Conservation (phyloP, 1,140 invertebrate genomes). For the Tetragonula clypearis region DNA sequence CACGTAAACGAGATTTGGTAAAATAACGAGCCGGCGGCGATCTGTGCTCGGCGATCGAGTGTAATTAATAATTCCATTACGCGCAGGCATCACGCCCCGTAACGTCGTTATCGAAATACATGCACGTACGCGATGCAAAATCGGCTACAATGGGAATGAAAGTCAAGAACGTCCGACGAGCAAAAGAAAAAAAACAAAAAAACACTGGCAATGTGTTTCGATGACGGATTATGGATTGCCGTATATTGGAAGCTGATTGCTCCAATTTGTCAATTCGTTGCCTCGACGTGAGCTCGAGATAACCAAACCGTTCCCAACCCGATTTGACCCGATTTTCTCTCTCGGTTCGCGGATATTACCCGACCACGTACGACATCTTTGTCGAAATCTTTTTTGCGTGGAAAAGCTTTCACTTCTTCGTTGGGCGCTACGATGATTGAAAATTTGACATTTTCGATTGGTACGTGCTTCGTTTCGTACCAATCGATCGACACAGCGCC, state of each 20-base stretch:
- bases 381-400: constrained; percentile 30
- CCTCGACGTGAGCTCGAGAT: background rate
- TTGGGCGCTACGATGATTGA: too few relatives aligned
- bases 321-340: too few relatives aligned
- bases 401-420: background rate
- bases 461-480: too few relatives aligned
- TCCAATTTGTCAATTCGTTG: constrained; percentile 51
- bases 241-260: constrained; percentile 47
- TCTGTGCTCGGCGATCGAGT: background rate
- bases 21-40: background rate
- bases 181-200: background rate
- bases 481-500: too few relatives aligned
- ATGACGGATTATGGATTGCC: background rate
- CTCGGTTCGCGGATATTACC: constrained; percentile 41
- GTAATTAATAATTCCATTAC: background rate
- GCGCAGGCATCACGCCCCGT: background rate
- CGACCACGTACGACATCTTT: background rate
- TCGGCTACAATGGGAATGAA: background rate
- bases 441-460: too few relatives aligned
- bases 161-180: background rate
- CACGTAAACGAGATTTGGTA: background rate
- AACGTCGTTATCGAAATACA: background rate
- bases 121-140: background rate
- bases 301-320: background rate
- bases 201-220: background rate